Evolutionary conservation across 2,113 vertebrate genomes (phyloP), one percentile per base, ranked within the genome.

Genomic region (Otolemur garnettii): DNA sequence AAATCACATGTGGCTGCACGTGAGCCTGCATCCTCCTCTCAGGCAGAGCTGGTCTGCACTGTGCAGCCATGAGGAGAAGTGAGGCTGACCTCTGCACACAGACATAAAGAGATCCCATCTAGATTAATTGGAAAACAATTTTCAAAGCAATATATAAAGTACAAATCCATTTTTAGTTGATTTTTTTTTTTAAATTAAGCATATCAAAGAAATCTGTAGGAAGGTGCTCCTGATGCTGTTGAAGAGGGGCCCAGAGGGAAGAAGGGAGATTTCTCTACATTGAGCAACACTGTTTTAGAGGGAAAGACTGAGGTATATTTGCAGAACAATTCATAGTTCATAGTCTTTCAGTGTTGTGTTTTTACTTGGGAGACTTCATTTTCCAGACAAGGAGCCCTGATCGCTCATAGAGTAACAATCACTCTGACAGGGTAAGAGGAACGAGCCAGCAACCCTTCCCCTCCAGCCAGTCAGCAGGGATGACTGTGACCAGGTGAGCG

Each of bases 121-220:
- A 85, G 13, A 93, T 78, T 62, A 68, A 89, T 14, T 10, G 4
- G 88, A 84, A 88, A 89, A 82, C 1, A 84, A 79, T 53, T 94
- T 96, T 86, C 50, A 93, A 91, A 93, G 66, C 28, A 95, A 89
- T 60, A 92, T 24, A 33, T 66, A 93, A 95, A 42, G 21, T 74
- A 19, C 0, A 95, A 74, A n/a, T 26, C 1, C 33, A 89, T 68
- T 84, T 77, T 55, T n/a, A 9, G 2, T 42, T 60, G n/a, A 6
- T 78, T 50, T 50, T 45, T 45, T 50, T 50, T 50, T 50, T 50
- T n/a, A 42, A 94, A n/a, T 55, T 33, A 95, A 83, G 1, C 4
- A 68, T 62, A 55, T 68, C 62, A 66, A 69, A 84, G 45, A 86
- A 79, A 71, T 69, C 94, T 91, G 57, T 14, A 79, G 7, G 3